These are phyloP conservation scores for Monopis laevigella DNA, from an alignment of 2,888 invertebrate species.

Conservation along the genomic window DNA sequence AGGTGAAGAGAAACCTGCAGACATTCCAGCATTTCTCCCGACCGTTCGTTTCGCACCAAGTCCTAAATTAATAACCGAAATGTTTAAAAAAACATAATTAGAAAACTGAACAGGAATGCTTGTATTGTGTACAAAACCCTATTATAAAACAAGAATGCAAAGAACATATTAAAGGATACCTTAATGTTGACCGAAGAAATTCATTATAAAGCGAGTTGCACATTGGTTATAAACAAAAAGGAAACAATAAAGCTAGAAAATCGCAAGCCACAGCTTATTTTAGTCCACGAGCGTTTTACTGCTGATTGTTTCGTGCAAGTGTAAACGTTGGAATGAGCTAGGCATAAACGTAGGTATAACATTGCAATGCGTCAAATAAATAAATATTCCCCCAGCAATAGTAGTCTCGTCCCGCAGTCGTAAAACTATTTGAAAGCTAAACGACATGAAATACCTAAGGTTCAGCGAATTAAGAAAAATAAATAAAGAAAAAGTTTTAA, in stretches of 20 bases:
- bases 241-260: slow-evolving; percentile 7
- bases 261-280: background rate
- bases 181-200: background rate
- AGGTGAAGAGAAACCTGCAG: background rate
- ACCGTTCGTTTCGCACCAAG: slow-evolving; percentile 1
- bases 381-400: too few relatives aligned
- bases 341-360: too few relatives aligned
- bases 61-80: slow-evolving; percentile 4
- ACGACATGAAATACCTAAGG: too few relatives aligned
- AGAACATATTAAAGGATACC: too few relatives aligned
- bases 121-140: background rate
- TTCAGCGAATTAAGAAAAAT: too few relatives aligned
- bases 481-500: too few relatives aligned
- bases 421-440: too few relatives aligned
- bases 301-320: slow-evolving; percentile 3
- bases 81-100: background rate
- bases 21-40: slow-evolving; percentile 1
- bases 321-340: too few relatives aligned
- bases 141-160: background rate
- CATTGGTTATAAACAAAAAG: slow-evolving; percentile 1
- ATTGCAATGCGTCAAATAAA: too few relatives aligned
- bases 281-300: slow-evolving; percentile 2
- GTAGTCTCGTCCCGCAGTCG: too few relatives aligned
- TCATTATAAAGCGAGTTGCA: background rate
- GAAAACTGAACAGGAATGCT: background rate